Evolutionary conservation across 2,888 invertebrate species (phyloP), one percentile per base, ranked within the genome.

Genomic region (Didymodactylos carnosus): DNA sequence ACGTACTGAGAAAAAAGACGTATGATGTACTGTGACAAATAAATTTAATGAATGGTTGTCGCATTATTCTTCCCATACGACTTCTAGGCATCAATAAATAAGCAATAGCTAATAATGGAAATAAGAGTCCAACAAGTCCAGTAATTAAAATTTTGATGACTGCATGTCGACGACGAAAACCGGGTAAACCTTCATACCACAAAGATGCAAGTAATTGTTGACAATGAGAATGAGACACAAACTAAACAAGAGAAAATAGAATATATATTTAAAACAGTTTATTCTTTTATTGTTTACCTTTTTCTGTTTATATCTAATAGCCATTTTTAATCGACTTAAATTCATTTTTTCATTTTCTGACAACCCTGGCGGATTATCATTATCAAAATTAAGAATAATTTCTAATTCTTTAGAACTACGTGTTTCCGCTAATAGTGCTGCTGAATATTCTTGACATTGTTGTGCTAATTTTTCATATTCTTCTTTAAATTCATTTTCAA

Each of bases 1-100:
- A 89, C 93, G 90, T 84, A 95, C 95, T 92, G 77, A 97, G 86
- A 86, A 98, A 98, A 80, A 91, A 91, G 82, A 95, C 91, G 85
- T 98, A 97, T 77, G 95, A 94, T 49, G 95, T 93, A 77, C 94
- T 94, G 84, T 97, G 93, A 83, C 94, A 94, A 80, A 98, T 91
- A 86, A 98, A 98, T 86, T 97, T 97, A 86, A 98, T 94, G 86
- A 97, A 98, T 35, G 97, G 97, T 83, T 95, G 94, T 79, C 94
- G 87, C 87, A 95, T 90, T 73, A 94, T 92, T 81, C 90, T 89
- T 43, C 95, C 94, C 78, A 91, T 86, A 76, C 88, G 86, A 77
- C 91, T 92, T 86, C 92, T 92, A 39, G 97, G 97, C 40, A 92
- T 91, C 73, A 92, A 85, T 80, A 95, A 89, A 86, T 97, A 97